phyloP scores from a whole-genome alignment of 2,113 vertebrate genomes.

The Neoarius graeffei region DNA sequence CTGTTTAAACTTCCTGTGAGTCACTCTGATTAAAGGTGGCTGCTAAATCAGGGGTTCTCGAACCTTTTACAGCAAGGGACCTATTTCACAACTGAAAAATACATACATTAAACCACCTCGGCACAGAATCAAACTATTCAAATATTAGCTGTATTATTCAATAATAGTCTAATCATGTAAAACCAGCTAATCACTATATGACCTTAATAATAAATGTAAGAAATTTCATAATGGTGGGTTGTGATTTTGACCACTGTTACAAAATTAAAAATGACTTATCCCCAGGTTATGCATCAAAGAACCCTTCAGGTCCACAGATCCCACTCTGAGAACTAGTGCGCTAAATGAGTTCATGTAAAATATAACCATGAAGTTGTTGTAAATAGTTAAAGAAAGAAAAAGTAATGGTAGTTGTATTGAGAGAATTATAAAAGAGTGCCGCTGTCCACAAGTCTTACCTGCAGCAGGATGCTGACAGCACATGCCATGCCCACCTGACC shows the following conservation, averaged over 20 bases:
- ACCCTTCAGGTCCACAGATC: neutral
- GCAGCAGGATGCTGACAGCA: conserved; percentile 88
- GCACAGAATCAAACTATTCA: neutral
- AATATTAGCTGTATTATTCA: neutral
- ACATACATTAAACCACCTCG: neutral
- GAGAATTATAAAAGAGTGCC: neutral
- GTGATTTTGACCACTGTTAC: neutral
- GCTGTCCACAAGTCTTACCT: conserved; percentile 67
- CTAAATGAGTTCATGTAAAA: neutral
- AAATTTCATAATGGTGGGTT: neutral
- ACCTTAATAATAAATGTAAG: neutral
- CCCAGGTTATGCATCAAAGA: neutral
- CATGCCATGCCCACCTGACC: conserved; percentile 96
- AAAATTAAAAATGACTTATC: neutral
- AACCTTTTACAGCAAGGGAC: neutral
- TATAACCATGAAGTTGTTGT: neutral
- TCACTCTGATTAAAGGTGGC: neutral
- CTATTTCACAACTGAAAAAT: neutral
- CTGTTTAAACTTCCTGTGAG: neutral
- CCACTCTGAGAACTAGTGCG: neutral
- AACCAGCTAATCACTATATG: neutral
- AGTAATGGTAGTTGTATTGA: neutral
- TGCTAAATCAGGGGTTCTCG: neutral
- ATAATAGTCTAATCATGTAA: neutral
- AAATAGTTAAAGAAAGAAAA: neutral